These are phyloP conservation scores for Lysiphlebus fabarum DNA, from an alignment of 1,140 invertebrate genomes.

Conservation along the genomic window DNA sequence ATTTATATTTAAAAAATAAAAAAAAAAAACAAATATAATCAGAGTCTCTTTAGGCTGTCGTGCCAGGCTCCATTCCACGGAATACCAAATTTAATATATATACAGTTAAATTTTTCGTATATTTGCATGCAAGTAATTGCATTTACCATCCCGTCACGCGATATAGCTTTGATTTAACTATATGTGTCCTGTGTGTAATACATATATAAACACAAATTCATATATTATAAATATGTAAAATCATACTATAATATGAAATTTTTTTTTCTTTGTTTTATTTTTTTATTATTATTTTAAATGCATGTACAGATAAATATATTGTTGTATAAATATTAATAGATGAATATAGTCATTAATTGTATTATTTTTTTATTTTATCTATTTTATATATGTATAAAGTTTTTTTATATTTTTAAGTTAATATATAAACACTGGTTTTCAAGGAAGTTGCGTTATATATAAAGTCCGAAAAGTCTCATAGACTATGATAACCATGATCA, in stretches of 20 bases:
- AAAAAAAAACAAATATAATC: background rate
- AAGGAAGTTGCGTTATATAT: constrained; percentile 15
- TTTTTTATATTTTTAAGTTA: background rate
- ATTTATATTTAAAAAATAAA: no score
- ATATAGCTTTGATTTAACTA: background rate
- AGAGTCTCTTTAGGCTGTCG: background rate
- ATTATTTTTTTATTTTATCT: background rate
- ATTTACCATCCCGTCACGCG: constrained; percentile 22
- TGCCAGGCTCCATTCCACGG: background rate
- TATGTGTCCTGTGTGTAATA: no score
- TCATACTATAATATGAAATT: no score
- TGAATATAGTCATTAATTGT: background rate
- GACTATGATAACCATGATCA: no score
- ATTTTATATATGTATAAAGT: background rate
- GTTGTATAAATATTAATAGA: constrained; percentile 9
- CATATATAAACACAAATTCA: no score
- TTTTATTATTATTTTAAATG: no score
- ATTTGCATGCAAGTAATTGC: constrained; percentile 25
- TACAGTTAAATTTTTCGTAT: constrained; percentile 1
- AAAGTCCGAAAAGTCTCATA: background rate
- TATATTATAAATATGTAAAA: no score
- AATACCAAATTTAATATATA: constrained; percentile 13
- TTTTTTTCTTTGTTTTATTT: no score
- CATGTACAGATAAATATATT: no score
- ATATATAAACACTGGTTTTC: constrained; percentile 8